Conservation (phyloP, 1,140 invertebrate species). For the Camponotus pennsylvanicus region DNA sequence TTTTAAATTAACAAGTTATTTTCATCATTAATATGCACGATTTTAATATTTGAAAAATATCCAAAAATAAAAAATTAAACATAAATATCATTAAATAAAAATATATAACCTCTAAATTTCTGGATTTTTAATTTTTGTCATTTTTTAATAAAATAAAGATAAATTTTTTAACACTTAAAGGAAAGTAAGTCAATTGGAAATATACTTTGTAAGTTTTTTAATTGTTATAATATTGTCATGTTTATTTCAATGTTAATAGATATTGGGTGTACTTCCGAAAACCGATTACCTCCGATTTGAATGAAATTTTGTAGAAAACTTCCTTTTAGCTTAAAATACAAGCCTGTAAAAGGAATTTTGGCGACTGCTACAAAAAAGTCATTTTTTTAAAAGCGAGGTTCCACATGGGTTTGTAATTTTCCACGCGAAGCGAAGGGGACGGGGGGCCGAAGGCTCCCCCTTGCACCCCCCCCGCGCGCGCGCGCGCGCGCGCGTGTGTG, state of each 20-base stretch:
- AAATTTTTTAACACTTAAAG: background rate
- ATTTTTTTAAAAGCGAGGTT: no score
- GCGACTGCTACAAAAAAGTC: no score
- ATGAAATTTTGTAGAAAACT: no score
- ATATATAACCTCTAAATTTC: background rate
- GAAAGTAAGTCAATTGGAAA: background rate
- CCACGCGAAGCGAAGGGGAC: no score
- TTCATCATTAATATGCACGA: background rate
- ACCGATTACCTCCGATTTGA: no score
- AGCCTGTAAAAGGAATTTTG: no score
- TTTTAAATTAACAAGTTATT: background rate
- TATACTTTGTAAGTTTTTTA: background rate
- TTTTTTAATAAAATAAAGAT: background rate
- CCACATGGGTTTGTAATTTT: no score
- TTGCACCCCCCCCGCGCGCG: no score
- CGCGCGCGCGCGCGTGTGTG: no score
- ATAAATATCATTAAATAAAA: background rate
- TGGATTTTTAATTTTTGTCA: constrained; percentile 11
- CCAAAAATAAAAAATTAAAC: background rate
- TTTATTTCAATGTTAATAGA: background rate
- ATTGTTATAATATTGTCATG: background rate
- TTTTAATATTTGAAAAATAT: background rate
- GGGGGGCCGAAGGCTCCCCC: no score
- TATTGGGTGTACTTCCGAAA: no score
- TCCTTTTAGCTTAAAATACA: no score